phyloP scores from a whole-genome alignment of 2,113 vertebrate genomes.

The Cacatua alba region DNA sequence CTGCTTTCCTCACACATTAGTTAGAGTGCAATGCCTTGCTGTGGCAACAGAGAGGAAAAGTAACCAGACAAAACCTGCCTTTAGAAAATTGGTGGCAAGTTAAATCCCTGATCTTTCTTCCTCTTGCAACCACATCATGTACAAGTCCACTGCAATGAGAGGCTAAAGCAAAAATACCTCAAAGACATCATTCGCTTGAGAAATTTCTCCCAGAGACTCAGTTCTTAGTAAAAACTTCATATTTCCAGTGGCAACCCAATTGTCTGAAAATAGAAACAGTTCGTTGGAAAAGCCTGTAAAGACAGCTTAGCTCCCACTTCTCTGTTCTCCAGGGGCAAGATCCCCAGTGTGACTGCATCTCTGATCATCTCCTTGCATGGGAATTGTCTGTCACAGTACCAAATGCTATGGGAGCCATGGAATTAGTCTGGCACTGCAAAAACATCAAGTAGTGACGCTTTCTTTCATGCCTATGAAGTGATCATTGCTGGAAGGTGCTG shows the following conservation, averaged over 20 bases:
- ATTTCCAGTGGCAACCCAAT: neutral
- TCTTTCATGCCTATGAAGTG: neutral
- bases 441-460: neutral
- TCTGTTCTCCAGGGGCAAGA: neutral
- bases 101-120: neutral
- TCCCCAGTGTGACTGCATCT: accelerated
- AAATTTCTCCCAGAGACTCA: neutral
- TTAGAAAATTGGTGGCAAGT: neutral
- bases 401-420: neutral
- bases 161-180: neutral
- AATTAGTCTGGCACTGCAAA: neutral
- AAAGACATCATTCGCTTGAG: neutral
- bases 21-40: neutral
- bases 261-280: neutral
- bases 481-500: neutral
- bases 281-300: neutral
- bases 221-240: neutral
- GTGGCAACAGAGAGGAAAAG: neutral
- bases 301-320: neutral
- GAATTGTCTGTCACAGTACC: neutral
- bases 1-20: neutral
- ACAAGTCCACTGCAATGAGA: neutral
- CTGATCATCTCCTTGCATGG: neutral
- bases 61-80: neutral
- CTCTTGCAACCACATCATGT: neutral